These are phyloP conservation scores for Agelaius phoeniceus DNA, from an alignment of 2,113 vertebrate species.

Conservation along the genomic window DNA sequence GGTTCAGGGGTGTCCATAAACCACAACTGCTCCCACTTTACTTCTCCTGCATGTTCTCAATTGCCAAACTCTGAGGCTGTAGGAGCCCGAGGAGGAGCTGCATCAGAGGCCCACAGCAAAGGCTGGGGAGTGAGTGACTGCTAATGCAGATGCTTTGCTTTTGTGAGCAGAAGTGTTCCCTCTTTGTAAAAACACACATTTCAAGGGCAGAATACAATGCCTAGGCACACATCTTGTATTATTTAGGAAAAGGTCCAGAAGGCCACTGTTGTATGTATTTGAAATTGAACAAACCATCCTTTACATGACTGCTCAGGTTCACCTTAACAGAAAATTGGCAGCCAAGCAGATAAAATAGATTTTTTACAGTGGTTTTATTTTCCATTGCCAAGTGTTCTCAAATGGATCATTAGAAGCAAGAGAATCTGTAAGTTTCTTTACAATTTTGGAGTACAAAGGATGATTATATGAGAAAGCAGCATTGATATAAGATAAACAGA, in stretches of 20 bases:
- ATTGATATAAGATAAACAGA: not conserved
- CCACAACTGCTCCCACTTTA: not conserved
- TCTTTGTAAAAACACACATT: not conserved
- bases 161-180: not conserved
- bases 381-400: not conserved
- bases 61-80: not conserved
- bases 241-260: not conserved
- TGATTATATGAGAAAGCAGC: not conserved
- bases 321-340: not conserved
- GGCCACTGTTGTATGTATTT: accelerated
- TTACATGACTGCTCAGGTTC: not conserved
- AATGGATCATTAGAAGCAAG: not conserved
- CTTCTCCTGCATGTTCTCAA: not conserved
- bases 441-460: not conserved
- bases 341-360: not conserved
- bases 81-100: not conserved
- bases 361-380: not conserved
- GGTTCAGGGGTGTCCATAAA: not conserved
- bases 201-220: not conserved
- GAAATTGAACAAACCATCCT: not conserved
- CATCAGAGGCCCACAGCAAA: not conserved
- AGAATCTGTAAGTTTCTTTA: not conserved
- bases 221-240: not conserved
- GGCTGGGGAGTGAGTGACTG: not conserved
- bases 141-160: not conserved